Percentiles rank a stretch among this genome's conserved stretches.
Conservation (phyloP, 2,113 vertebrate species). For the Epinephelus moara region DNA sequence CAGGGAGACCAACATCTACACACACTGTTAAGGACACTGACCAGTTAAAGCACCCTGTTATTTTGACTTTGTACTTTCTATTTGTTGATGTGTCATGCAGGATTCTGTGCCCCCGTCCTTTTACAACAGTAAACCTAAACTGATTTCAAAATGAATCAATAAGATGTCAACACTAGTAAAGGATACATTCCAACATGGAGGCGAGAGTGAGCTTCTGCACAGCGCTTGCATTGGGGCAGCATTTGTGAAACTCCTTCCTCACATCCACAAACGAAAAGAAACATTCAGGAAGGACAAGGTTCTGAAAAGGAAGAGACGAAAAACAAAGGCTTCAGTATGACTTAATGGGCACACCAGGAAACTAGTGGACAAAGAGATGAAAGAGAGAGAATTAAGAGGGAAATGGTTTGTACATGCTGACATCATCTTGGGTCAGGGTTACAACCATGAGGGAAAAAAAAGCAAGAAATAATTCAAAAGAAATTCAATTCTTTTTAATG, state of each 20-base stretch:
- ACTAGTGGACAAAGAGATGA: neutral
- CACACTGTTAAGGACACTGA: slow-evolving; percentile 61
- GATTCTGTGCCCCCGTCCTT: neutral
- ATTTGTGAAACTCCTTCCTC: slow-evolving; percentile 91
- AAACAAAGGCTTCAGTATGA: slow-evolving; percentile 9
- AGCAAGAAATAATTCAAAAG: neutral
- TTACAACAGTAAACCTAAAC: neutral
- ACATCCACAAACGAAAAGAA: slow-evolving; percentile 96
- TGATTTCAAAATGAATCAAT: neutral
- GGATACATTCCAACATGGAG: slow-evolving; percentile 96
- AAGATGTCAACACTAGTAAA: slow-evolving; percentile 28
- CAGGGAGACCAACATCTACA: slow-evolving; percentile 89
- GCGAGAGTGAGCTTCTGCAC: slow-evolving; percentile 88
- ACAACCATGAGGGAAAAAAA: neutral
- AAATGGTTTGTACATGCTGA: neutral
- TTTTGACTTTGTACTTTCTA: neutral
- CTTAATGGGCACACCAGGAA: neutral
- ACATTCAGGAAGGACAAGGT: slow-evolving; percentile 91
- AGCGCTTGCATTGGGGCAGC: slow-evolving; percentile 86
- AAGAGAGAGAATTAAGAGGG: neutral
- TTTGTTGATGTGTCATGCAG: neutral
- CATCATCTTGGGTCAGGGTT: neutral
- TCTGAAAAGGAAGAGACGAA: slow-evolving; percentile 80
- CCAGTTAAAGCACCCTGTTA: neutral
- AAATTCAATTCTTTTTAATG: neutral